Conservation (phyloP, 2,113 vertebrate genomes). For the Hymenochirus boettgeri region DNA sequence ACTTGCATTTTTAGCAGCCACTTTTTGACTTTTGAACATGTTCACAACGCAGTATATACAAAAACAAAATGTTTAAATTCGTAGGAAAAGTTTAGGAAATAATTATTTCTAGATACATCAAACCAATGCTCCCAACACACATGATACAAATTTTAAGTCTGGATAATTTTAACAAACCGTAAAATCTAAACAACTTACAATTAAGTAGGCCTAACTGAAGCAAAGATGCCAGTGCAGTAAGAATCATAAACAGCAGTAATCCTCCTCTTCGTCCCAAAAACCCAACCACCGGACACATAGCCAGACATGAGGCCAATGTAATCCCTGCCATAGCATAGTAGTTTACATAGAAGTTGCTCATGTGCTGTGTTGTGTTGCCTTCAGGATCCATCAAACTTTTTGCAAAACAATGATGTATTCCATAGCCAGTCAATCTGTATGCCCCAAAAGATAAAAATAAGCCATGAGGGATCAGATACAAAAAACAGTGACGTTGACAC, state of each 20-base stretch:
- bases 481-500: too few species aligned
- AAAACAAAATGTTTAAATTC: too few species aligned
- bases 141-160: too few species aligned
- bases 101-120: too few species aligned
- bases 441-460: slow-evolving; percentile 14
- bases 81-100: too few species aligned
- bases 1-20: too few species aligned
- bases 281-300: slow-evolving; percentile 81
- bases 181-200: slow-evolving; percentile 71
- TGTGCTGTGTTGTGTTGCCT: slow-evolving; percentile 70
- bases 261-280: slow-evolving; percentile 87
- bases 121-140: too few species aligned
- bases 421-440: slow-evolving; percentile 82
- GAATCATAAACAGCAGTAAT: slow-evolving; percentile 92
- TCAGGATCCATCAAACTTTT: slow-evolving; percentile 91
- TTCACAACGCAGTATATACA: too few species aligned
- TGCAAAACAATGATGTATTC: slow-evolving; percentile 95
- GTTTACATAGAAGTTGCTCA: slow-evolving; percentile 87
- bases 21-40: too few species aligned
- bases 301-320: slow-evolving; percentile 82
- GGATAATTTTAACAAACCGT: too few species aligned
- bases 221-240: slow-evolving; percentile 89
- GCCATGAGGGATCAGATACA: background rate
- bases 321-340: slow-evolving; percentile 92
- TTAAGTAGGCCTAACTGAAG: slow-evolving; percentile 92